A percentile compares a stretch with the other conserved stretches of the same genome.
These are phyloP conservation scores for Hapalemur alaotrensis DNA, from an alignment of 2,797 vertebrate species.

Conservation along the genomic window DNA sequence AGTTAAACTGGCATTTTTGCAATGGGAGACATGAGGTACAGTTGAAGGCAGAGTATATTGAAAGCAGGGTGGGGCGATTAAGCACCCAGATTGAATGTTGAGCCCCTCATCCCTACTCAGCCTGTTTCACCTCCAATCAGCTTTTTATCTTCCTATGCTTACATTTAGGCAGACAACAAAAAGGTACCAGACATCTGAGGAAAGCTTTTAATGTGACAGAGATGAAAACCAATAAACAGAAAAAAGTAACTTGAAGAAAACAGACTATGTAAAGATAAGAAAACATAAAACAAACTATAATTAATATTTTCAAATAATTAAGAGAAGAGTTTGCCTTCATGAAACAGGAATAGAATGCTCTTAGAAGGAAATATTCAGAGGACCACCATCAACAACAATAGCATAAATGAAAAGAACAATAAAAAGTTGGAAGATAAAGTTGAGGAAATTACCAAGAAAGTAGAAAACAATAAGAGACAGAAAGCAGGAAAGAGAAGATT, in stretches of 20 bases:
- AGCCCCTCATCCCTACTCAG: neutral
- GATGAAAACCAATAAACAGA: neutral
- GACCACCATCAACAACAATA: neutral
- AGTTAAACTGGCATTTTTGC: neutral
- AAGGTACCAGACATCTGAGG: neutral
- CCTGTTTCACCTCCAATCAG: neutral
- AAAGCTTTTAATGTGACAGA: neutral
- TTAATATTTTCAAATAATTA: slow-evolving; percentile 35
- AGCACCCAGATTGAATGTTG: neutral
- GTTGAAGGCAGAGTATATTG: neutral
- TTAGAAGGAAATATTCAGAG: neutral
- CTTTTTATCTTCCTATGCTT: neutral
- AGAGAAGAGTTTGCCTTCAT: neutral
- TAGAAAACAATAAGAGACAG: neutral
- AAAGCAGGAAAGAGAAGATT: neutral
- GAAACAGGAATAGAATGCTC: neutral
- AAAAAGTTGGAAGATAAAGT: neutral
- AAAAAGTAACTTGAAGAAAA: neutral
- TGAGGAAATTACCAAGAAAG: neutral
- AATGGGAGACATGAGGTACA: neutral
- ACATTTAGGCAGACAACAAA: neutral
- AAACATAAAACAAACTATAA: neutral
- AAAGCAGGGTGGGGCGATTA: neutral
- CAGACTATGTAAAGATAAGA: neutral
- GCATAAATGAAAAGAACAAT: neutral